Base-by-base conservation (phyloP, 37 sponge, comb jelly and placozoan species). In the Cladorhizidae sp. region DNA sequence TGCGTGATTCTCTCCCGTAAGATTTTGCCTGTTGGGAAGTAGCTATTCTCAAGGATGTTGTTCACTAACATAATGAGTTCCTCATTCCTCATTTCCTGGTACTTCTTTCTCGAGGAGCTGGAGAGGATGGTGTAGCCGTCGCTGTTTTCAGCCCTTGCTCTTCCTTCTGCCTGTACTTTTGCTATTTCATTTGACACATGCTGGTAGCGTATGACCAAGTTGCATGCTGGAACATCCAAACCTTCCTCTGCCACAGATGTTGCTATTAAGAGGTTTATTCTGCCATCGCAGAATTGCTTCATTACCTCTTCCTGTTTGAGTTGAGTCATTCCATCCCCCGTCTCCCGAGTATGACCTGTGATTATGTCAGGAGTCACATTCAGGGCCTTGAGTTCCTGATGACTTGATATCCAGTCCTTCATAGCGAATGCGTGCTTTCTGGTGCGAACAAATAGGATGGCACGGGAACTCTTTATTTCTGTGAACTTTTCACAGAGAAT, bases 211-310 rank as follows among this genome's bases (percentile, higher is more conserved):
- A 93, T 93, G 61, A 93, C 87, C 3, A 89, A 50, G 51, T 93
- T 86, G 52, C 94, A 93, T n/a, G 59, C 90, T 51, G 89, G 83
- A 18, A 88, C 77, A 41, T 93, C 90, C 1, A 93, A 25, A 0
- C 94, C 94, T 77, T 93, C 87, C 52, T 89, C 90, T 23, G 82
- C 78, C 20, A 93, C 89, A 36, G 94, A 88, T 15, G 94, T 93
- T 22, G 90, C 77, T 23, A 85, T 86, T 2, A 93, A 58, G 49
- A 93, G 76, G 72, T 93, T 89, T 52, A 52, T 86, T 42, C 72
- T 69, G 8, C 90, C 94, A 18, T 35, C 29, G 8, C 70, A 70
- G 65, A 93, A 93, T 36, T 50, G 33, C 33, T 74, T 75, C 57
- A 93, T 77, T 17, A 78, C 87, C 37, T 69, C 75, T 22, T 82